Percentiles rank a stretch among this genome's conserved stretches.
Conservation (phyloP, 1,140 invertebrate genomes). For the Parasteatoda tepidariorum region DNA sequence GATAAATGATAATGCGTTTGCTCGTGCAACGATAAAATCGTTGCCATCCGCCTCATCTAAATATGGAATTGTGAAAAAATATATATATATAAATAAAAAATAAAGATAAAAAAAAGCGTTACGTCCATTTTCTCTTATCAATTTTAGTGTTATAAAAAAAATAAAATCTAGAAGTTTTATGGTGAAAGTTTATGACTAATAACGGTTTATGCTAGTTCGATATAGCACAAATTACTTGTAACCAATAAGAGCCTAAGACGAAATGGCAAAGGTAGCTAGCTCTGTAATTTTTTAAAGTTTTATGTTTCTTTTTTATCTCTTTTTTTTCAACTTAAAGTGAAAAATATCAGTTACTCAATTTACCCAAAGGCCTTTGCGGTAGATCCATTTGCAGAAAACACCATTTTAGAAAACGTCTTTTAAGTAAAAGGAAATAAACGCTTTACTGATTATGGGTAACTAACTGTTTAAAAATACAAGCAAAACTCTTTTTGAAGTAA, state of each 20-base stretch:
- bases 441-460: no score
- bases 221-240: slow-evolving; percentile 48
- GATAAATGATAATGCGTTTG: slow-evolving; percentile 38
- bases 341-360: neutral
- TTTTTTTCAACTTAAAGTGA: neutral
- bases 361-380: neutral
- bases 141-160: slow-evolving; percentile 35
- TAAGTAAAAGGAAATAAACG: neutral
- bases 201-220: slow-evolving; percentile 33
- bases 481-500: no score
- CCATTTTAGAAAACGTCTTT: slow-evolving; percentile 2
- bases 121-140: slow-evolving; percentile 35
- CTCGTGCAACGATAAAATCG: slow-evolving; percentile 40
- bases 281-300: neutral
- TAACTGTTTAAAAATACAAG: no score
- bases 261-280: neutral
- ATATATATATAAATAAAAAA: neutral
- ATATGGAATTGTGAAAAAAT: slow-evolving; percentile 13
- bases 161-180: slow-evolving; percentile 22
- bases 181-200: slow-evolving; percentile 55
- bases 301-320: neutral
- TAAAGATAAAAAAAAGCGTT: neutral
- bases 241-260: slow-evolving; percentile 22
- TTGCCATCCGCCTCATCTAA: slow-evolving; percentile 32
- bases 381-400: neutral